Percentiles rank a stretch among this genome's conserved stretches.
These are phyloP conservation scores for Rhaphigaster nebulosa DNA, from an alignment of 2,888 invertebrate species.

Conservation along the genomic window DNA sequence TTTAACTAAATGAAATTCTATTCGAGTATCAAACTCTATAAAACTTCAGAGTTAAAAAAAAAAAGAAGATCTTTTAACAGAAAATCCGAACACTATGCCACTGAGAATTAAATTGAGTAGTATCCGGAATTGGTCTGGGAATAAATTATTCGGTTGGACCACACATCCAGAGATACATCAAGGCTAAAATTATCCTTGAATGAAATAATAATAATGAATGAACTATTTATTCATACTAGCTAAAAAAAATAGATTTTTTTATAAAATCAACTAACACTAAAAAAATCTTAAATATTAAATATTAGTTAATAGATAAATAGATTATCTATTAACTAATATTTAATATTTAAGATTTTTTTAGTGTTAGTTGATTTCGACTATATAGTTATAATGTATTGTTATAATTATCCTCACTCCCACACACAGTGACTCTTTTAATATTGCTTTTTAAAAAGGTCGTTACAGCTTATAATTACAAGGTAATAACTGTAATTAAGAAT, in stretches of 20 bases:
- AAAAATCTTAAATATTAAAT: neutral
- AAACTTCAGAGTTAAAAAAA: too few species aligned
- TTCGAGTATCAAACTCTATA: too few species aligned
- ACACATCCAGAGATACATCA: neutral
- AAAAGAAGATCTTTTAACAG: neutral
- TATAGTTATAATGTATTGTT: neutral
- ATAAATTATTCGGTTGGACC: neutral
- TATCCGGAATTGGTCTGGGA: neutral
- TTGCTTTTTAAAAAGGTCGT: neutral
- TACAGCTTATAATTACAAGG: neutral
- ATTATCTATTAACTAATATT: too few species aligned
- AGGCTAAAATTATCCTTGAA: neutral
- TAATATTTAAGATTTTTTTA: neutral
- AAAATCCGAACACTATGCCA: neutral
- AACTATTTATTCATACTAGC: neutral
- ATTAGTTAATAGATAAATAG: too few species aligned
- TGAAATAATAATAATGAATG: too few species aligned
- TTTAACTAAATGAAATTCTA: neutral
- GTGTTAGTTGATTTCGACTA: neutral
- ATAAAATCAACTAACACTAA: neutral
- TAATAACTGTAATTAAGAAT: neutral
- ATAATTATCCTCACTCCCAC: slow-evolving; percentile 6
- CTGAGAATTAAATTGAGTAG: too few species aligned
- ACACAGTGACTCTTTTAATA: neutral
- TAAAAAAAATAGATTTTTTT: neutral